Base-by-base conservation (phyloP, 2,797 vertebrate genomes). In the Remorina albescens region DNA sequence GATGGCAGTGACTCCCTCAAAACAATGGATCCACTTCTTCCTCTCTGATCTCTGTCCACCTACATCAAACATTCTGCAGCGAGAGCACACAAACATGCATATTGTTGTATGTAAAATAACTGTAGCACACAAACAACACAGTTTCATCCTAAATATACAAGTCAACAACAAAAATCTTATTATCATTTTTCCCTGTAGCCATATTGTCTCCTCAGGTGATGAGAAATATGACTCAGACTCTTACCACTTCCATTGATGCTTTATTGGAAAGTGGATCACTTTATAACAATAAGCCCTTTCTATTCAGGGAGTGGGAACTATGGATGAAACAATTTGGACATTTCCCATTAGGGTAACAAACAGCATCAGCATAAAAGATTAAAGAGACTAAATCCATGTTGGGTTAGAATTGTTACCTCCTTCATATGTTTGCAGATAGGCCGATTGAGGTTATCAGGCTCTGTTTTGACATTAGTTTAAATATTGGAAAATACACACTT, bases 21-120 rank as follows among this genome's bases (percentile, higher is more conserved):
- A 99, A 92, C 98, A 99, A 82, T 99, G 98, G 89, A 99, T 99
- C 98, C 98, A 99, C 86, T 99, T 99, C 93, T 99, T 99, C 77
- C 98, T 94, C 91, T 99, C 98, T 8, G 98, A 99, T 82, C 98
- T 95, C 92, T 99, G 98, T 41, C 98, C 98, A 8, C 98, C 98
- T 21, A 99, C 98, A 79, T 99, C 98, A 93, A 99, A 99, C 98
- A 99, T 99, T 74, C 98, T 99, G 86, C 25, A 50, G 15, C 37
- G 26, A 55, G 47, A 71, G 39, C 37, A 80, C 59, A 84, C 18
- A 80, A 19, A 58, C 25, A n/a, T 47, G 65, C 2, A 30, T 30
- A 30, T 30, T 30, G 30, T 6, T 30, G 3, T 6, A 30, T 6
- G 23, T 63, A 78, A 61, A 56, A 82, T 47, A 56, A 72, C 0